A percentile compares a stretch with the other conserved stretches of the same genome.
These are phyloP conservation scores for Hyposoter didymator DNA, from an alignment of 2,888 invertebrate genomes.

Conservation along the genomic window DNA sequence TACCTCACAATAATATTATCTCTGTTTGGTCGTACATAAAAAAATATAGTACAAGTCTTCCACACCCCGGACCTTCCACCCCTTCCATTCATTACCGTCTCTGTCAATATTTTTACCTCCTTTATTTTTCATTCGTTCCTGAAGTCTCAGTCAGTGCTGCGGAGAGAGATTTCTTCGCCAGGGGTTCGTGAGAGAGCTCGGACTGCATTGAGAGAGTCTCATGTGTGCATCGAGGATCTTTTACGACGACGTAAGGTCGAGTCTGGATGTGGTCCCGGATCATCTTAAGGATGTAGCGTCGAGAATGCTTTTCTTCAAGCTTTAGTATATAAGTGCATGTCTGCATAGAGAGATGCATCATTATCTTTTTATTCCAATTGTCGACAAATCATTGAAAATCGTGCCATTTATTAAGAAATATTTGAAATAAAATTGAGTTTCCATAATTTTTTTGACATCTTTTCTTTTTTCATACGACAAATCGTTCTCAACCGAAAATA, in stretches of 20 bases:
- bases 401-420: neutral
- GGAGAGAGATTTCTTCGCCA: constrained; percentile 35
- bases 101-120: neutral
- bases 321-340: neutral
- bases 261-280: constrained; percentile 62
- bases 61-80: constrained; percentile 13
- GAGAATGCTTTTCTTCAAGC: constrained; percentile 39
- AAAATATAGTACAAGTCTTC: constrained; percentile 45
- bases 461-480: neutral
- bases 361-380: neutral
- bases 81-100: constrained; percentile 42
- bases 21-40: constrained; percentile 44
- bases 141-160: constrained; percentile 59
- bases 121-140: constrained; percentile 55
- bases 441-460: neutral
- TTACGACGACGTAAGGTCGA: constrained; percentile 63
- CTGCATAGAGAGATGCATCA: neutral
- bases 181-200: constrained; percentile 20
- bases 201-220: constrained; percentile 6
- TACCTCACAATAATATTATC: constrained; percentile 60
- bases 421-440: neutral
- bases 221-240: constrained; percentile 47
- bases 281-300: constrained; percentile 48
- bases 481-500: neutral
- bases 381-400: neutral